Evolutionary conservation across 2,888 invertebrate species (phyloP), one percentile per base, ranked within the genome.

Genomic region (Xanthostigma xanthostigma): DNA sequence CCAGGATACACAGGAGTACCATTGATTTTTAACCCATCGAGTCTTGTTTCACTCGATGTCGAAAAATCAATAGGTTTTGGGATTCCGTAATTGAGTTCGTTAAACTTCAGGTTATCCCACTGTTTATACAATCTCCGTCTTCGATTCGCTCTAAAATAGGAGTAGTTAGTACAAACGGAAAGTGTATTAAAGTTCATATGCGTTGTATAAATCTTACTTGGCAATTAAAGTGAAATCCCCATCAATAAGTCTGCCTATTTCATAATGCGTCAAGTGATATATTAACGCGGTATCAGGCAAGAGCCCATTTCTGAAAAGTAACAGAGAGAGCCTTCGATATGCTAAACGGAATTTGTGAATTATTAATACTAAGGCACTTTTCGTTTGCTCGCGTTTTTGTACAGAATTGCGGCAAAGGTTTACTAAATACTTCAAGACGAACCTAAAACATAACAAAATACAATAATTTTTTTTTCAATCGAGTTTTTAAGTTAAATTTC

Each of bases 1-100:
- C 88, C 88, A 8, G 74, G 72, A 57, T 78, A 84, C 3, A 86
- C 86, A 0, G 86, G 76, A 9, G 83, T 83, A 9, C 84, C 89
- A 53, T 61, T 57, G 8, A 79, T 49, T 45, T 56, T 48, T 9
- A 43, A 41, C 44, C 43, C 46, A 12, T 27, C 42, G 17, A 14
- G 12, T 27, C 43, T 13, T 9, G n/a, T 17, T 27, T 41, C 41
- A 9, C 10, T 46, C 13, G n/a, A 10, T 46, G 12, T 46, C 9
- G 10, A 33, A 17, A 27, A 41, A 44, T 57, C 55, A n/a, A 68
- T 53, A 2, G 71, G 68, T 11, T 59, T 51, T 14, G 68, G 59
- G 66, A 70, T 68, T 1, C 73, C 72, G 8, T 58, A 64, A 56
- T 68, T 64, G 8, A 85, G 59, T 62, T 86, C 83, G 0, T 78